Percentiles rank a stretch among this genome's conserved stretches.
These are phyloP conservation scores for Eulithis prunata DNA, from an alignment of 2,888 invertebrate genomes.

Conservation along the genomic window DNA sequence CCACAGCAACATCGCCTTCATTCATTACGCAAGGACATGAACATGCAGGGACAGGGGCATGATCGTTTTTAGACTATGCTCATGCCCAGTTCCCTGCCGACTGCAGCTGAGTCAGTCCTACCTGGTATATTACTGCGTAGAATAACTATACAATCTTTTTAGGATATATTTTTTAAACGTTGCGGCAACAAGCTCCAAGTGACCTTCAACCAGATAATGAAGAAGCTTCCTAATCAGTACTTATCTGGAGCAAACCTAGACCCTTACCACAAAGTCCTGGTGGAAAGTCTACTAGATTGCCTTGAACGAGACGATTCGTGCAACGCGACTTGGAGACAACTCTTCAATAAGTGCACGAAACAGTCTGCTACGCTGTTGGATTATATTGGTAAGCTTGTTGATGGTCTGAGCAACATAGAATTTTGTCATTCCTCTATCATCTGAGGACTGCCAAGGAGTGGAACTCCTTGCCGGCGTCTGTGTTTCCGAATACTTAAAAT, in stretches of 20 bases:
- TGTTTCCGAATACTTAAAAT: too few species aligned
- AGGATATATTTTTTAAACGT: conserved; percentile 77
- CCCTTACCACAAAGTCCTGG: conserved; percentile 81
- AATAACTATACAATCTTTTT: conserved; percentile 37
- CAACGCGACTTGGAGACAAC: conserved; percentile 87
- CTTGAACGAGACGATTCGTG: conserved; percentile 86
- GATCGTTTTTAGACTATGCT: too few species aligned
- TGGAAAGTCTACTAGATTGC: conserved; percentile 85
- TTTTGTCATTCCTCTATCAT: too few species aligned
- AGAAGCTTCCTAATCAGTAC: conserved; percentile 84
- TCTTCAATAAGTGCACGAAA: conserved; percentile 87
- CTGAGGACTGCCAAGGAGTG: too few species aligned
- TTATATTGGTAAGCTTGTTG: conserved; percentile 47
- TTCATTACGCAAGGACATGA: too few species aligned
- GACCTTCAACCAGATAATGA: conserved; percentile 86
- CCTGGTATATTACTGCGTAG: too few species aligned
- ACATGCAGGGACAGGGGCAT: too few species aligned
- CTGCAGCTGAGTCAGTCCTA: too few species aligned
- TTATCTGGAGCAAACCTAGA: conserved; percentile 73
- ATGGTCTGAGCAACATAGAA: too few species aligned
- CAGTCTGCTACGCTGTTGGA: conserved; percentile 87
- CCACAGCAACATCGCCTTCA: too few species aligned
- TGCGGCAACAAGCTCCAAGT: conserved; percentile 79
- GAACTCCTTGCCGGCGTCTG: too few species aligned
- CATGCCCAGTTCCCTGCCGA: too few species aligned